Evolutionary conservation across 2,113 vertebrate species (phyloP).

Genomic region (Speoplatyrhinus poulsoni): DNA sequence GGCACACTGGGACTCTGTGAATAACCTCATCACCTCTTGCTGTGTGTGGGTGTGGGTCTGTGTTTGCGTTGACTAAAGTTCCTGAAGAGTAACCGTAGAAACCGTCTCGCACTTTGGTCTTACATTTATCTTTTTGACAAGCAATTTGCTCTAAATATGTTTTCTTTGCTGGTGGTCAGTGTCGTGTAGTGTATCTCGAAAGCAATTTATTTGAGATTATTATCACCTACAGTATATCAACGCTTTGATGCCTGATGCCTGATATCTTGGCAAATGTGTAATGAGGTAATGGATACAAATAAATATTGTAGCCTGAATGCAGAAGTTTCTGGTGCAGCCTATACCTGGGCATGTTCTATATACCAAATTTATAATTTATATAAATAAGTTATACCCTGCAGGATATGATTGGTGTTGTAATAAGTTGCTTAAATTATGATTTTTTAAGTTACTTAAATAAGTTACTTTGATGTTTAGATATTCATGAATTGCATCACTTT

Average conservation of each 20-base stretch:
- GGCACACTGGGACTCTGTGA: constrained; percentile 58
- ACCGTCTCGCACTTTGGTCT: constrained; percentile 30
- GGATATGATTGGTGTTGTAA: too few species aligned
- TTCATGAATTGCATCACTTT: too few species aligned
- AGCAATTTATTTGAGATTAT: constrained; percentile 47
- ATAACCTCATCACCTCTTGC: constrained; percentile 58
- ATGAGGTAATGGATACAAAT: too few species aligned
- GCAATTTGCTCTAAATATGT: constrained; percentile 67
- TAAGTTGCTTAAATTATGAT: too few species aligned
- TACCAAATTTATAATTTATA: too few species aligned
- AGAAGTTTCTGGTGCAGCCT: too few species aligned
- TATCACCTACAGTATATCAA: constrained; percentile 3
- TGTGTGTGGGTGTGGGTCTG: constrained; percentile 27
- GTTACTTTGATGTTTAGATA: too few species aligned
- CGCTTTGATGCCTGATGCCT: constrained; percentile 7
- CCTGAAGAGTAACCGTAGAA: constrained; percentile 33
- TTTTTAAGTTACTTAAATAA: too few species aligned
- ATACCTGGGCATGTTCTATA: too few species aligned
- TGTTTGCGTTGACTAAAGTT: constrained; percentile 35
- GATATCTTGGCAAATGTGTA: neutral
- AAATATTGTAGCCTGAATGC: too few species aligned
- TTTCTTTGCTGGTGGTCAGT: constrained; percentile 52
- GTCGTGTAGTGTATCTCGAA: constrained; percentile 37
- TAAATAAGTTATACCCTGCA: too few species aligned
- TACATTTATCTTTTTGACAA: constrained; percentile 72